phyloP scores from a whole-genome alignment of 2,113 vertebrate genomes.

The Sardina pilchardus region DNA sequence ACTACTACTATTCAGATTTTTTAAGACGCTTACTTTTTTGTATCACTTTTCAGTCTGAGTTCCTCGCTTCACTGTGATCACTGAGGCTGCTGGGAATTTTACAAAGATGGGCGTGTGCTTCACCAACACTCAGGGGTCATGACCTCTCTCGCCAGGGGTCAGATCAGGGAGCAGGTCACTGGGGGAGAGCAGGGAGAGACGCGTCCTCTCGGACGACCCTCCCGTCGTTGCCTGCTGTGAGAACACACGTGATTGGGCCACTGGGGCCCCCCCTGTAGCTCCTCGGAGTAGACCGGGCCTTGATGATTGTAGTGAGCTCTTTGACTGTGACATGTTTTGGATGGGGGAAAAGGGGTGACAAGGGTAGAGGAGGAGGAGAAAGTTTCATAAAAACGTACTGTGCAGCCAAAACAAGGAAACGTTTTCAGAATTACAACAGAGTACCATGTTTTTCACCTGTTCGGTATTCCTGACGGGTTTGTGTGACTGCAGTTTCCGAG shows the following conservation, averaged over 20 bases:
- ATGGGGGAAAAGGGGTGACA: background rate
- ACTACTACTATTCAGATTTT: slow-evolving; percentile 50
- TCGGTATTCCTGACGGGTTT: background rate
- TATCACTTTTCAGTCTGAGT: slow-evolving; percentile 49
- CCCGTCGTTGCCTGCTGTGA: slow-evolving; percentile 25
- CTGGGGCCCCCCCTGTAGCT: background rate
- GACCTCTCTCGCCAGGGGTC: slow-evolving; percentile 51
- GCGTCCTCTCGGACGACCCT: slow-evolving; percentile 26
- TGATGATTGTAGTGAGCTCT: slow-evolving; percentile 25
- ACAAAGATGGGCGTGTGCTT: slow-evolving; percentile 43
- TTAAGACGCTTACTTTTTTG: slow-evolving; percentile 34
- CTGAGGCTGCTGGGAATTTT: slow-evolving; percentile 57
- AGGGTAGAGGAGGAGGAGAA: background rate
- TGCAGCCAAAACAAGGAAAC: slow-evolving; percentile 50
- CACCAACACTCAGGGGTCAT: slow-evolving; percentile 66
- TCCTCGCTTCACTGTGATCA: slow-evolving; percentile 68
- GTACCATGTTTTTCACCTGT: background rate
- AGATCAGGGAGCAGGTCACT: slow-evolving; percentile 51
- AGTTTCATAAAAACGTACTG: slow-evolving; percentile 25
- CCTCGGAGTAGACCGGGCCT: slow-evolving; percentile 23
- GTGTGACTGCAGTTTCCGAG: background rate
- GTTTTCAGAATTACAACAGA: background rate
- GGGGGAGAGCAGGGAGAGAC: slow-evolving; percentile 39
- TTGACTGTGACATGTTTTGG: slow-evolving; percentile 1
- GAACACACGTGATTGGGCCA: background rate